Base-by-base conservation (phyloP, 2,888 invertebrate species). In the Sicus ferrugineus region DNA sequence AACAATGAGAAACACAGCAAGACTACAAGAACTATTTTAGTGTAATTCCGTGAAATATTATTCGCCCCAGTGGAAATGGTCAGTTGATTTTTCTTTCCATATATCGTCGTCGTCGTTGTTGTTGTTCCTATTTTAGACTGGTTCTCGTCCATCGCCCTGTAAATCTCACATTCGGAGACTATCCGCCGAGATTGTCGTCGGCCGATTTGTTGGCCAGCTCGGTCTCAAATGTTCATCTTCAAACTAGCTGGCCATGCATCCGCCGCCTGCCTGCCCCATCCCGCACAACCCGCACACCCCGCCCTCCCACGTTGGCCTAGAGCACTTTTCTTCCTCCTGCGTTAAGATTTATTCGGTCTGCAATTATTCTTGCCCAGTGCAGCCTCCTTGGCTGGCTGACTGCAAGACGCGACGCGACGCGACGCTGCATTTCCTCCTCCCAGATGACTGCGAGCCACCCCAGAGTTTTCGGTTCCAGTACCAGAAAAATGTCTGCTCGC, bases 321-420 rank as follows among this genome's bases (percentile, higher is more conserved):
- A 67, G 67, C 67, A 58, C 69, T 73, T 69, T 68, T 66, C 64
- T 69, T 72, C 59, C 67, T 34, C 58, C 56, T 67, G 59, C 64
- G 65, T 69, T 68, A 75, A 76, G 78, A 79, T 78, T 77, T 80
- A 79, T 79, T 78, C 77, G 73, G 75, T 73, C 75, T 75, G 79
- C 76, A 79, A 80, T 80, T 79, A 79, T 78, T 79, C 78, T 78
- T 77, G 77, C 77, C 66, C 61, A 67, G 61, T 72, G 67, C 70
- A 73, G 72, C 61, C 66, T 69, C 48, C 59, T 54, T 42, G 38
- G 31, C 50, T 64, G 31, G 30, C 19, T 14, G 50, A 11, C 19
- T 30, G 28, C n/a, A n/a, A n/a, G n/a, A n/a, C n/a, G n/a, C n/a
- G n/a, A n/a, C n/a, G 28, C 16, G 26, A 16, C 26, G 26, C 16